Evolutionary conservation across 2,888 invertebrate species (phyloP).

Genomic region (Agrotis clavis): DNA sequence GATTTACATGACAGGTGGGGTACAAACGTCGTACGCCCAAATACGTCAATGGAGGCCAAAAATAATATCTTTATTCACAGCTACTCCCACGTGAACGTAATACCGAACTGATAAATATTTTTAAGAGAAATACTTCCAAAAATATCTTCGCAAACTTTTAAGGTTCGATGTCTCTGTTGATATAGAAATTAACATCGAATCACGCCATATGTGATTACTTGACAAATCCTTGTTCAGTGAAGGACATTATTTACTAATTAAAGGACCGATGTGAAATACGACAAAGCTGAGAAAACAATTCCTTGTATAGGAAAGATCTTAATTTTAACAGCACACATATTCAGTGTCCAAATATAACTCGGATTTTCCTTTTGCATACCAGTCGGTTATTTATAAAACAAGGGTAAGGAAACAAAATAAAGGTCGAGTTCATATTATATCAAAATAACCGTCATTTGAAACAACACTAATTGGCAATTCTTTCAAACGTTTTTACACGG

Average conservation of each 20-base stretch:
- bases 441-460: constrained; percentile 14
- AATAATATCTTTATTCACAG: constrained; percentile 64
- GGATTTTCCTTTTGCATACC: constrained; percentile 9
- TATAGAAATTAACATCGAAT: constrained; percentile 1
- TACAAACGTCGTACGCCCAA: constrained; percentile 63
- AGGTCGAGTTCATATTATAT: neutral
- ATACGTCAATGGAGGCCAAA: constrained; percentile 67
- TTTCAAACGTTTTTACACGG: constrained; percentile 22
- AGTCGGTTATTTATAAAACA: constrained; percentile 9
- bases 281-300: constrained; percentile 25
- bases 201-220: constrained; percentile 3
- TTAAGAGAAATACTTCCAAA: constrained; percentile 47
- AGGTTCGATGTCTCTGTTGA: constrained; percentile 49
- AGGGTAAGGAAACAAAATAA: constrained; percentile 14
- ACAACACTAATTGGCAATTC: constrained; percentile 31
- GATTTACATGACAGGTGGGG: constrained; percentile 64
- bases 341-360: neutral
- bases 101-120: constrained; percentile 43
- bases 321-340: neutral
- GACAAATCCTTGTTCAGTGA: constrained; percentile 46
- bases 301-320: neutral
- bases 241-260: constrained; percentile 23
- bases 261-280: constrained; percentile 21
- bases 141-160: constrained; percentile 36
- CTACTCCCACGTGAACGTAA: constrained; percentile 54